Evolutionary conservation across 2,113 vertebrate species (phyloP).

Genomic region (Anolis sagrei): DNA sequence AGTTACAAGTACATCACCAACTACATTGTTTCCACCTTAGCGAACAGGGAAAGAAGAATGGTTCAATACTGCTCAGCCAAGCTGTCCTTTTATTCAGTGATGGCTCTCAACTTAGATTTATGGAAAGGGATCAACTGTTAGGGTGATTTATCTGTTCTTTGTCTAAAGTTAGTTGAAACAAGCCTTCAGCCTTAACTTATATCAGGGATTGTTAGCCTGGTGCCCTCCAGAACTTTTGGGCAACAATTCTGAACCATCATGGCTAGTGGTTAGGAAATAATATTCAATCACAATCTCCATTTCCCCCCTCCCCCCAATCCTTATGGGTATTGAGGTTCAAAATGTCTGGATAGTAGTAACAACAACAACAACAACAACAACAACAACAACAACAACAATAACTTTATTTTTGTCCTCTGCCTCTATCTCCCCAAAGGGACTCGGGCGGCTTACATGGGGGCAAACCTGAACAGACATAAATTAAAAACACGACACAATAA

Average conservation of each 20-base stretch:
- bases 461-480: too few species aligned
- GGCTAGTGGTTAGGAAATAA: too few species aligned
- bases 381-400: too few species aligned
- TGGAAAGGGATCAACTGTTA: background rate
- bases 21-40: conserved; percentile 14
- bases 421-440: too few species aligned
- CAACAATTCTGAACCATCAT: background rate
- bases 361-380: too few species aligned
- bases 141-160: background rate
- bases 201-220: background rate
- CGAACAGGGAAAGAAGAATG: background rate
- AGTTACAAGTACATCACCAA: conserved; percentile 38
- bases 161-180: background rate
- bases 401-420: too few species aligned
- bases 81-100: background rate
- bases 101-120: background rate
- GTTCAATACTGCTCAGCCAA: background rate
- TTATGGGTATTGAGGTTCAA: background rate
- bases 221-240: too few species aligned
- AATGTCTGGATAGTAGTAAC: background rate
- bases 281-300: too few species aligned
- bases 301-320: too few species aligned
- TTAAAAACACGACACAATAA: too few species aligned
- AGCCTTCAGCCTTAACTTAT: background rate
- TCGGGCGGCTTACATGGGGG: too few species aligned